Percentiles rank a stretch among this genome's conserved stretches.
phyloP scores from a whole-genome alignment of 2,888 invertebrate genomes.

The Dexiosoma caninum region DNA sequence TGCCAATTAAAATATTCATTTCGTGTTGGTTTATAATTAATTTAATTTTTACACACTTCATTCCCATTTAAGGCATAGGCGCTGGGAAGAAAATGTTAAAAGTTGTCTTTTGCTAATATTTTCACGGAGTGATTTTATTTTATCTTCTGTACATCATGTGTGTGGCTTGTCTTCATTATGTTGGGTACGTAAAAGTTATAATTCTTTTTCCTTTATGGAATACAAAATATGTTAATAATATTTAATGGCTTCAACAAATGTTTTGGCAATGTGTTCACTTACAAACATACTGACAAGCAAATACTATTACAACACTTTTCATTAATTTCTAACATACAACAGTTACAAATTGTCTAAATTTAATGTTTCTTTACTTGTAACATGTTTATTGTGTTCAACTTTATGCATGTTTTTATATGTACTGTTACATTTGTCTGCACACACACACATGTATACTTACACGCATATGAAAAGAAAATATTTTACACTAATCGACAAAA shows the following conservation, averaged over 20 bases:
- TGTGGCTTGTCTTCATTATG: not conserved
- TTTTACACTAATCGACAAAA: not conserved
- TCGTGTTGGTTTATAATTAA: not conserved
- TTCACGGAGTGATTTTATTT: not conserved
- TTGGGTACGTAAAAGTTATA: not conserved
- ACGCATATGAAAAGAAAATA: not conserved
- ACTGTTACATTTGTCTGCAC: not conserved
- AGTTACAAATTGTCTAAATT: conserved; percentile 2
- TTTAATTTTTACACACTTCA: no score
- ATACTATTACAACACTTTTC: not conserved
- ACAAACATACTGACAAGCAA: not conserved
- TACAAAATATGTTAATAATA: not conserved
- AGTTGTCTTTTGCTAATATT: not conserved
- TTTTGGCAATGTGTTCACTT: not conserved
- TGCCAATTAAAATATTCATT: not conserved
- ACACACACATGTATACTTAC: no score
- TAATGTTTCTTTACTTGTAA: not conserved
- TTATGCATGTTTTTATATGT: no score
- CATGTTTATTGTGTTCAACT: not conserved
- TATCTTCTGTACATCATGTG: not conserved
- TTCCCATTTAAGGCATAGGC: no score
- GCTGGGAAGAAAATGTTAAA: not conserved
- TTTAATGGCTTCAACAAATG: not conserved
- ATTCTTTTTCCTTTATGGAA: not conserved
- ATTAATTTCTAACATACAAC: not conserved